A percentile compares a stretch with the other conserved stretches of the same genome.
Evolutionary conservation across 2,797 vertebrate species (phyloP).

Genomic region (Gymnopithys bicolor): DNA sequence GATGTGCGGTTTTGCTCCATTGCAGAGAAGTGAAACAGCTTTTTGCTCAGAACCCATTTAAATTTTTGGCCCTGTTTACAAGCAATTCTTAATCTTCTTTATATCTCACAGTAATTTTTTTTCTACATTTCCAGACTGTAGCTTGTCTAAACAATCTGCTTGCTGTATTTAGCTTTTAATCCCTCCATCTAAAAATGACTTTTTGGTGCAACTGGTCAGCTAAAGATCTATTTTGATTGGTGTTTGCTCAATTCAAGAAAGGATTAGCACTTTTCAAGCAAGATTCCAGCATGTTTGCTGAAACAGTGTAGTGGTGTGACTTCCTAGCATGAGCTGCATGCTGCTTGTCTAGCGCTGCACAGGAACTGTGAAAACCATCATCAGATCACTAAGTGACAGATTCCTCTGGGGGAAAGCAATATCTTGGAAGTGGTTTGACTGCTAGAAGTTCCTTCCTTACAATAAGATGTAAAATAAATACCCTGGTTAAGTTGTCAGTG

Average conservation of each 20-base stretch:
- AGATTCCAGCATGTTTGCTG: neutral
- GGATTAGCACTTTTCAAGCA: conserved; percentile 13
- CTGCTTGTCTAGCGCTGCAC: conserved; percentile 1
- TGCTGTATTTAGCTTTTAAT: conserved; percentile 16
- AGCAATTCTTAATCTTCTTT: neutral
- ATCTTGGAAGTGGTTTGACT: neutral
- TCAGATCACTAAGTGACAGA: neutral
- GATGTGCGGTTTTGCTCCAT: neutral
- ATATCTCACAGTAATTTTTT: neutral
- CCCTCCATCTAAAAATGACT: conserved; percentile 20
- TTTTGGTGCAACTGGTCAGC: neutral
- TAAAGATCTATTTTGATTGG: conserved; percentile 1
- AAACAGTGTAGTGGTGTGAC: neutral
- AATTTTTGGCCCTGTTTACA: conserved; percentile 2
- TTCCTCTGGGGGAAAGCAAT: neutral
- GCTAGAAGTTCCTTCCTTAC: neutral
- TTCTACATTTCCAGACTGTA: neutral
- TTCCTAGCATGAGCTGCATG: neutral
- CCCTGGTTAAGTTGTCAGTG: neutral
- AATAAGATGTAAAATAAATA: neutral
- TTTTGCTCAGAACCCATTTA: neutral
- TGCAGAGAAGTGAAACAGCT: neutral
- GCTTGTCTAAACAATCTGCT: conserved; percentile 53
- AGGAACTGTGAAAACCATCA: neutral
- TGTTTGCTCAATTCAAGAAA: neutral